Evolutionary conservation across 2,888 invertebrate genomes (phyloP).

Genomic region (Drosophila gaucha): DNA sequence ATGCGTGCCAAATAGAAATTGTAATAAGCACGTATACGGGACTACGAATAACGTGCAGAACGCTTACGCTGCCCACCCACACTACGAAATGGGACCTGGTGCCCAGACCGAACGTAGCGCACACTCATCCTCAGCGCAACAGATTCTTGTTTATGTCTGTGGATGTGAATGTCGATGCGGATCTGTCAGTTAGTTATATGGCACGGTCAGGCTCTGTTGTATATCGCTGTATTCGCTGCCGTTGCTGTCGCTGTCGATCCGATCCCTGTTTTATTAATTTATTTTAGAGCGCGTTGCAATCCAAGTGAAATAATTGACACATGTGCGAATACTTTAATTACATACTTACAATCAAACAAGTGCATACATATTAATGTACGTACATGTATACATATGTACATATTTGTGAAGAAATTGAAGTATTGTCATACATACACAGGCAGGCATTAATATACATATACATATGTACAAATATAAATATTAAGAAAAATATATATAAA

Average conservation of each 20-base stretch:
- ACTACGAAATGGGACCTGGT: constrained; percentile 38
- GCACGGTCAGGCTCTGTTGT: constrained; percentile 60
- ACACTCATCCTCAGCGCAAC: constrained; percentile 45
- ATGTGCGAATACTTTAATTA: constrained; percentile 35
- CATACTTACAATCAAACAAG: not conserved
- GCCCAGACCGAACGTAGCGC: constrained; percentile 17
- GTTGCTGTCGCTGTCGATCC: constrained; percentile 1
- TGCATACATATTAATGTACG: constrained; percentile 2
- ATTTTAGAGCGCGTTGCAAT: constrained; percentile 30
- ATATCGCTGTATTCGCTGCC: constrained; percentile 35
- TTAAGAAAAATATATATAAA: not conserved
- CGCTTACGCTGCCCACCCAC: constrained; percentile 25
- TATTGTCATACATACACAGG: constrained; percentile 7
- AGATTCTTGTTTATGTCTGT: constrained; percentile 46
- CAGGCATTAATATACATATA: not conserved
- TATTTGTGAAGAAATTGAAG: constrained; percentile 4
- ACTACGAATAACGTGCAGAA: constrained; percentile 8
- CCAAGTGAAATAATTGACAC: constrained; percentile 45
- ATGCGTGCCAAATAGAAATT: not conserved
- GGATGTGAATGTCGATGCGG: constrained; percentile 38
- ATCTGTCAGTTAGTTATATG: constrained; percentile 55
- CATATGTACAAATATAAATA: not conserved
- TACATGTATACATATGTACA: not conserved
- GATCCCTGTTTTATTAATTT: constrained; percentile 16
- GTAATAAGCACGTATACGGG: not conserved